phyloP scores from a whole-genome alignment of 2,113 vertebrate genomes.

The Amazona guildingii region DNA sequence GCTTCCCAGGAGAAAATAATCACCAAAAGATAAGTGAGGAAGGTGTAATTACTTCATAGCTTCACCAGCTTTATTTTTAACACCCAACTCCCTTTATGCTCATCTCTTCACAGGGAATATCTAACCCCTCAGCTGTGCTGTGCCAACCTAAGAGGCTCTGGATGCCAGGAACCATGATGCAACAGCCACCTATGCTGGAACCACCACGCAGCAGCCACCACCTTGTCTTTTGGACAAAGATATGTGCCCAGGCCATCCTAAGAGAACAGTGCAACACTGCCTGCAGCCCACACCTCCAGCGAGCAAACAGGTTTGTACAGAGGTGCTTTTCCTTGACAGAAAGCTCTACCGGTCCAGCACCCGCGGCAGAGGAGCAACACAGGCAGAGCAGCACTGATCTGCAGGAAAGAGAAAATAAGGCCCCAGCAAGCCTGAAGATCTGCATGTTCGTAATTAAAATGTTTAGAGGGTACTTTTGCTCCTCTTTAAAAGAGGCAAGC shows the following conservation, averaged over 20 bases:
- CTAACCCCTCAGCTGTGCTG: slow-evolving; percentile 20
- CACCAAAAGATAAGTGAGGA: background rate
- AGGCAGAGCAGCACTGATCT: background rate
- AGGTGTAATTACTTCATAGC: background rate
- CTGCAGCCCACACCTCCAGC: background rate
- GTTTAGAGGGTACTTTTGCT: slow-evolving; percentile 8
- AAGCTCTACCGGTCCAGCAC: background rate
- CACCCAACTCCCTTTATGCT: background rate
- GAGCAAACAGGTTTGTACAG: background rate
- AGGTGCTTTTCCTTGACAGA: background rate
- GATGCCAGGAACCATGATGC: slow-evolving; percentile 16
- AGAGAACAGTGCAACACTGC: background rate
- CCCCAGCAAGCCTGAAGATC: background rate
- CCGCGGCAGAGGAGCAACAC: accelerated
- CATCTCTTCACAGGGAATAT: background rate
- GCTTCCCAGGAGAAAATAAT: background rate
- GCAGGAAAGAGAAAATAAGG: background rate
- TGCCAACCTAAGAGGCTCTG: slow-evolving; percentile 52
- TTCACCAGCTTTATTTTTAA: slow-evolving; percentile 67
- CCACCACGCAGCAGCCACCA: slow-evolving; percentile 27
- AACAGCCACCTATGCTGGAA: slow-evolving; percentile 22
- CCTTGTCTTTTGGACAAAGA: slow-evolving; percentile 23
- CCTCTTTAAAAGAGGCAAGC: slow-evolving; percentile 2
- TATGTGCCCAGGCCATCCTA: background rate
- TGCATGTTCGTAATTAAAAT: slow-evolving; percentile 40